Base-by-base conservation (phyloP, 2,113 vertebrate species). In the Psilopsiagon aurifrons region DNA sequence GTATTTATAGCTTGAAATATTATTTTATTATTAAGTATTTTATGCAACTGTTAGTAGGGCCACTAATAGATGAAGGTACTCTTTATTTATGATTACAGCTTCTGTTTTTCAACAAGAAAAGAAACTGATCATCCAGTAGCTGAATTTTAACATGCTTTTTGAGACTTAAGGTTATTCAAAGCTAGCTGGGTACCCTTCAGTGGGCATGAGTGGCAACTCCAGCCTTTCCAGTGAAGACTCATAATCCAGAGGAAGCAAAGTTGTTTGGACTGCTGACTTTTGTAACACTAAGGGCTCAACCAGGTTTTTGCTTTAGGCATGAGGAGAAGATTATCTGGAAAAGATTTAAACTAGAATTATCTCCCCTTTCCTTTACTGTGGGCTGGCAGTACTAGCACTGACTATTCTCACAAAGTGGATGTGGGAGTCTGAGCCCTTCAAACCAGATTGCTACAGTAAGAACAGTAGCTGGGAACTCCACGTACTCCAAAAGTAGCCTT, bases 1-100 rank as follows among this genome's bases (percentile, higher is more conserved):
- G 66, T 88, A 95, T 90, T 96, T 95, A 93, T 92, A 91, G 83
- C n/a, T 81, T 74, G 86, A 96, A 94, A 96, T 91, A 49, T 90
- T 93, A 92, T 92, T 95, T 97, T 85, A 88, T 96, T 97, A 95
- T 82, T 87, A 91, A 94, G 17, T 92, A 92, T 95, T 88, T 66
- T 80, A 71, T 76, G 82, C 52, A 95, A 62, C 71, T 70, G 79
- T 44, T 92, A 85, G 74, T 51, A 94, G 63, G 90, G 43, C 79
- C 81, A 49, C 60, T 90, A 93, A 75, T 91, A 95, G 84, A 94
- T 92, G 91, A 93, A 83, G 41, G 77, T 80, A 86, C 67, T 83
- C 28, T 74, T 92, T 92, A 90, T 39, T 87, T 90, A 90, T 68
- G 88, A 44, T 64, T 87, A 74, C 49, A 77, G 59, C 52, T 80